Base-by-base conservation (phyloP, 2,888 invertebrate species). In the Aplocera efformata region DNA sequence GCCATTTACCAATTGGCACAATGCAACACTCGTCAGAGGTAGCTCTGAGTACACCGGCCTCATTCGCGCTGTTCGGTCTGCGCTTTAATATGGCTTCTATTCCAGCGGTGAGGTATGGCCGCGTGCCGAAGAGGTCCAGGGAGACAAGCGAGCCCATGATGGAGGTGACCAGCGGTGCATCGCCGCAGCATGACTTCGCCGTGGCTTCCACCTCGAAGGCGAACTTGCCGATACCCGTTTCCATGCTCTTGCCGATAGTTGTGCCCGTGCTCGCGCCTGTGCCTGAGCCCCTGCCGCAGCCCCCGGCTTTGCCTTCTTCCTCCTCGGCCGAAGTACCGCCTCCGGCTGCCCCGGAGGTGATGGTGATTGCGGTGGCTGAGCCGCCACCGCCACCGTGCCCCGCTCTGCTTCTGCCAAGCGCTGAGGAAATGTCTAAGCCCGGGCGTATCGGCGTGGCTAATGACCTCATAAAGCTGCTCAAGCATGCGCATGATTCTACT, bases 21-120 rank as follows among this genome's bases (percentile, higher is more conserved):
- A 51, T 54, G 60, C 62, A 61, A 62, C 57, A 60, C 61, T 52
- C 56, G 58, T 53, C 53, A 9, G 26, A 42, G 43, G 31, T 35
- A 36, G 50, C 47, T 56, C 56, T 57, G 53, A 50, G 58, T 73
- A 75, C 71, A 70, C 42, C 55, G 56, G 50, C 42, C 56, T 55
- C 52, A 50, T 49, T 55, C 59, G 56, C 55, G 57, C 27, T 34
- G 42, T 23, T 28, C 31, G 22, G 13, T 28, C 32, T 13, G 39
- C 13, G 13, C 3, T 10, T 10, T 36, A 44, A 34, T 27, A 11
- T 35, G 31, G 30, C 17, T 23, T 7, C 64, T 47, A 54, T 63
- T 55, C 28, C 89, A 97, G 97, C 98, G 72, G 98, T 98, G 53
- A 91, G 98, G 73, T 98, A 98, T 90, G 98, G 98, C 57, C 92